A percentile compares a stretch with the other conserved stretches of the same genome.
These are phyloP conservation scores for Sthenelais limicola DNA, from an alignment of 2,888 invertebrate genomes.

Conservation along the genomic window DNA sequence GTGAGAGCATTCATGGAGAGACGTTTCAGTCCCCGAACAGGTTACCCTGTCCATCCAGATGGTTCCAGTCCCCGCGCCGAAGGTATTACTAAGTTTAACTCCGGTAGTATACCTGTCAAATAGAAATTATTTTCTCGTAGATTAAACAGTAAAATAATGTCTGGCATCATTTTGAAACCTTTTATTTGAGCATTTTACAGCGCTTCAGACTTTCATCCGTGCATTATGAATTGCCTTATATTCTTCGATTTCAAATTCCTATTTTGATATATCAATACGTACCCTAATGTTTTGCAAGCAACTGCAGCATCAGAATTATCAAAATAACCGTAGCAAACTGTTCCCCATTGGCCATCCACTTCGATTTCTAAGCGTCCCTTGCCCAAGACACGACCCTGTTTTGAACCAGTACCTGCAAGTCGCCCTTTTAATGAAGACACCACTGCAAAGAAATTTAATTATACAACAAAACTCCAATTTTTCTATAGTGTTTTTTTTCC, in stretches of 20 bases:
- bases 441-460: too few relatives aligned
- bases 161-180: neutral
- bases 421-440: neutral
- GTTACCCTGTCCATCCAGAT: neutral
- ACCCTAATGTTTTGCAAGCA: constrained; percentile 16
- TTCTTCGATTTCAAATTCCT: too few relatives aligned
- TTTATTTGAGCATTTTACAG: neutral
- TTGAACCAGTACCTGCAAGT: neutral
- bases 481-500: too few relatives aligned
- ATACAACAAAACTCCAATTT: too few relatives aligned
- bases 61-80: neutral
- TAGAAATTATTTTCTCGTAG: neutral
- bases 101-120: neutral
- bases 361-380: neutral
- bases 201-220: too few relatives aligned
- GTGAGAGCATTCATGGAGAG: neutral
- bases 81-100: neutral
- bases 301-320: neutral
- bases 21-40: neutral
- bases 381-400: neutral
- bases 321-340: neutral
- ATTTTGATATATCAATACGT: neutral
- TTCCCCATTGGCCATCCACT: constrained; percentile 1
- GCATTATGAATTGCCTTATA: neutral
- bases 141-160: neutral